Evolutionary conservation across 2,888 invertebrate species (phyloP), one percentile per base, ranked within the genome.

Genomic region (Mythimna vitellina): DNA sequence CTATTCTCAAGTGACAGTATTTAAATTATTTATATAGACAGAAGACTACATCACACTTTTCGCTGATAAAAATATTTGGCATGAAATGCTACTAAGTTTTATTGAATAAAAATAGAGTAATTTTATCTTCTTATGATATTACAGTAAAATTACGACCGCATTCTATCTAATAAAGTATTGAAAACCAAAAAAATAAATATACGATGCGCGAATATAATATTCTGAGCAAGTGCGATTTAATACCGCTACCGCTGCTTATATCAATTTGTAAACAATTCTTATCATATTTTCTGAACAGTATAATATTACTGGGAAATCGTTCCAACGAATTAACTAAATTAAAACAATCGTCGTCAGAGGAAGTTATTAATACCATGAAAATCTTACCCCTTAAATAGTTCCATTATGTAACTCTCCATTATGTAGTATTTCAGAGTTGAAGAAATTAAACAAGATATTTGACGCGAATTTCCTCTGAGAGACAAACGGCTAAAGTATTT

Each of bases 371-470:
- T 82, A 89, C 76, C 81, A 81, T 63, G 56, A 80, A 91, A 90
- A 89, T 76, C 92, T 93, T 85, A 95, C 95, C 90, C 82, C 76
- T 76, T 63, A 80, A 64, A 77, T 57, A 38, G 25, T 22, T 89
- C 89, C 94, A 95, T 95, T 95, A 95, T 95, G 93, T 95, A 95
- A 96, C 76, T 80, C 61, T 76, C 76, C 76, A 76, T 76, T 61
- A 35, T 65, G 25, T 93, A 69, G 49, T 70, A 69, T 67, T 78
- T 73, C 68, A 82, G 70, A 62, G 70, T 78, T 63, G 62, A 73
- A 65, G 72, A 64, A 75, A 79, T 64, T 38, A 63, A 64, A 65
- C n/a, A 60, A 56, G 5, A 38, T 67, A 62, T 60, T 22, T 4
- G 35, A 70, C 46, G 68, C 62, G 57, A 65, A 70, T 69, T 74